These are phyloP conservation scores for Ommatoiulus sabulosus DNA, from an alignment of 2,888 invertebrate genomes.

Conservation along the genomic window DNA sequence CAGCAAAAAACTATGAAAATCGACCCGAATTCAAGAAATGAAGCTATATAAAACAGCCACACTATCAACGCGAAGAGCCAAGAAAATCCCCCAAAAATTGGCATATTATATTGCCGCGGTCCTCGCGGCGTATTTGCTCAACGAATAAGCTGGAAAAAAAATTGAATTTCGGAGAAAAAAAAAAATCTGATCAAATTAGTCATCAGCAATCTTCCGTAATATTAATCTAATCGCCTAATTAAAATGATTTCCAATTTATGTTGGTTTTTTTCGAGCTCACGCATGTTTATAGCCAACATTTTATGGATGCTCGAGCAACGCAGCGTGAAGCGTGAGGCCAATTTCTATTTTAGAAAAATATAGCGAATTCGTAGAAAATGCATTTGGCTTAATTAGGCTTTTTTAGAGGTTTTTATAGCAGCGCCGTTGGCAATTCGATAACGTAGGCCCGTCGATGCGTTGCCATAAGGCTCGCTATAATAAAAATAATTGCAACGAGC, in stretches of 20 bases:
- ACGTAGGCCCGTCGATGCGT: neutral
- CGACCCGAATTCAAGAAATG: neutral
- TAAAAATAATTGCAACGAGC: neutral
- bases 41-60: slow-evolving; percentile 15
- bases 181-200: neutral
- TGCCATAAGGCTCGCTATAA: neutral
- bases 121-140: neutral
- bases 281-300: neutral
- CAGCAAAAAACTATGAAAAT: slow-evolving; percentile 38
- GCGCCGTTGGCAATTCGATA: neutral
- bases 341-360: neutral
- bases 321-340: neutral
- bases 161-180: slow-evolving; percentile 20
- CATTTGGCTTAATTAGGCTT: slow-evolving; percentile 35
- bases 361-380: slow-evolving; percentile 10
- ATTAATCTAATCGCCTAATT: neutral
- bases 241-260: slow-evolving; percentile 21
- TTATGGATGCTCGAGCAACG: neutral
- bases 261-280: neutral
- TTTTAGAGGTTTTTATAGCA: slow-evolving; percentile 25
- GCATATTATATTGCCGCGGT: neutral
- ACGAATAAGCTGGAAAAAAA: neutral
- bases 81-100: neutral
- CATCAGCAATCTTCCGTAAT: slow-evolving; percentile 1
- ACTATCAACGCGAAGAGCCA: neutral